Percentiles rank a stretch among this genome's conserved stretches.
These are phyloP conservation scores for Pachymerium ferrugineum DNA, from an alignment of 2,888 invertebrate species.

Conservation along the genomic window DNA sequence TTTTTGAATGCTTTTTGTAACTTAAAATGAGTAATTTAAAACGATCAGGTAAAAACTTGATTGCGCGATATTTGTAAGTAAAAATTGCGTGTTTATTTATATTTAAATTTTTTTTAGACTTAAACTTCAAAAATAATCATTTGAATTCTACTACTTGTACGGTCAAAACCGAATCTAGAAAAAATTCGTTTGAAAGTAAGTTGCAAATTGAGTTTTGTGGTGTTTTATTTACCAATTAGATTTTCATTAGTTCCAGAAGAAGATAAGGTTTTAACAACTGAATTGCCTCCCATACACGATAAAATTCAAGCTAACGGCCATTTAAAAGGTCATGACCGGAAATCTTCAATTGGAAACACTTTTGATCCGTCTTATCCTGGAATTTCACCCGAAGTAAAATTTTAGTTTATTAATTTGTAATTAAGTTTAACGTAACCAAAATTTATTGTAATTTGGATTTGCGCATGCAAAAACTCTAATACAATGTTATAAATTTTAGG, in stretches of 20 bases:
- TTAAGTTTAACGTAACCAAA: background rate
- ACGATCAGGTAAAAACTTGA: background rate
- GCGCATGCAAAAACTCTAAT: no score
- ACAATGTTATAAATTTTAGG: conserved; percentile 30
- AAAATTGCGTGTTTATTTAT: background rate
- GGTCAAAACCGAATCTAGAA: background rate
- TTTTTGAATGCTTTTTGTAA: no score
- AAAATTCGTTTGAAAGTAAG: background rate
- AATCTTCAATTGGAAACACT: no score
- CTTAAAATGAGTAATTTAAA: background rate
- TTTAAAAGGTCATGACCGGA: no score
- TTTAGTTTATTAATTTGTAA: background rate
- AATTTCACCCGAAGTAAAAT: conserved; percentile 10
- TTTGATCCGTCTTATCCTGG: background rate
- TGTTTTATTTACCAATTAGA: background rate
- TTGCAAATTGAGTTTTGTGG: background rate
- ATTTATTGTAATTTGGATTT: background rate
- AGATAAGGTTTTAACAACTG: background rate
- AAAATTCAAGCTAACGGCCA: background rate
- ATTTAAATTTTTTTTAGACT: background rate
- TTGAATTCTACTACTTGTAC: background rate
- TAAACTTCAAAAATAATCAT: background rate
- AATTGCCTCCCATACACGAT: conserved; percentile 21
- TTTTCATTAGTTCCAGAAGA: background rate
- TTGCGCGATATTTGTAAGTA: background rate